Percentiles rank a stretch among this genome's conserved stretches.
phyloP scores from a whole-genome alignment of 92 coral and sea anemone species.

The Phymanthus crucifer region DNA sequence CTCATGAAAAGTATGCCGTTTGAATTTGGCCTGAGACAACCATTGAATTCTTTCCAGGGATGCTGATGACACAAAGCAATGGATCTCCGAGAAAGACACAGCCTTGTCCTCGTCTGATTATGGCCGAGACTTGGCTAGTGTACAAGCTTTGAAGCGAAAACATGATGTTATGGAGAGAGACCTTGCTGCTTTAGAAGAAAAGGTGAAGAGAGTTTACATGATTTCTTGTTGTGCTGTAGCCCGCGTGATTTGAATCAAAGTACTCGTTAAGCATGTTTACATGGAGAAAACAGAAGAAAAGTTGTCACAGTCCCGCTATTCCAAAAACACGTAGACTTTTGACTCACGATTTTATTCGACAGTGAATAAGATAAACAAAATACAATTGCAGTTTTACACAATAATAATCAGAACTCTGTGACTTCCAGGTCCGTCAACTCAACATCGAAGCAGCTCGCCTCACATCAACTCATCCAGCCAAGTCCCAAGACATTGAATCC shows the following conservation, averaged over 20 bases:
- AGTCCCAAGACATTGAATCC: constrained; percentile 96
- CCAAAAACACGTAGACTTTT: too few relatives aligned
- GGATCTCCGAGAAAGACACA: constrained; percentile 99
- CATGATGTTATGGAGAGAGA: constrained; percentile 98
- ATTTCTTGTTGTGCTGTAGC: too few relatives aligned
- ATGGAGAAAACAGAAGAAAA: too few relatives aligned
- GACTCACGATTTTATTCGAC: too few relatives aligned
- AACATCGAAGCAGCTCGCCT: constrained; percentile 95
- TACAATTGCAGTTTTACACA: too few relatives aligned
- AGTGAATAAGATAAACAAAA: too few relatives aligned
- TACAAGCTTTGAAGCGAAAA: constrained; percentile 96
- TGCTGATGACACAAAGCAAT: constrained; percentile 98
- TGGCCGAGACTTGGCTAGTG: constrained; percentile 99
- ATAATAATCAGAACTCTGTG: too few relatives aligned
- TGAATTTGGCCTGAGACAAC: not conserved
- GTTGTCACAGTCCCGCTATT: too few relatives aligned
- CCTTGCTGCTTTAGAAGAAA: constrained; percentile 97
- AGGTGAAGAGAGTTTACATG: too few relatives aligned
- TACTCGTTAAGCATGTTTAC: too few relatives aligned
- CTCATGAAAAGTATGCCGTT: too few relatives aligned
- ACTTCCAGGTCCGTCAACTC: constrained; percentile 89
- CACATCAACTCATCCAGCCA: constrained; percentile 90
- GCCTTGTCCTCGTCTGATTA: constrained; percentile 95
- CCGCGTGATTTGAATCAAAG: too few relatives aligned
- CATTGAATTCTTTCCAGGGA: constrained; percentile 55